These are phyloP conservation scores for Sandelia bainsii DNA, from an alignment of 2,797 vertebrate genomes.

Conservation along the genomic window DNA sequence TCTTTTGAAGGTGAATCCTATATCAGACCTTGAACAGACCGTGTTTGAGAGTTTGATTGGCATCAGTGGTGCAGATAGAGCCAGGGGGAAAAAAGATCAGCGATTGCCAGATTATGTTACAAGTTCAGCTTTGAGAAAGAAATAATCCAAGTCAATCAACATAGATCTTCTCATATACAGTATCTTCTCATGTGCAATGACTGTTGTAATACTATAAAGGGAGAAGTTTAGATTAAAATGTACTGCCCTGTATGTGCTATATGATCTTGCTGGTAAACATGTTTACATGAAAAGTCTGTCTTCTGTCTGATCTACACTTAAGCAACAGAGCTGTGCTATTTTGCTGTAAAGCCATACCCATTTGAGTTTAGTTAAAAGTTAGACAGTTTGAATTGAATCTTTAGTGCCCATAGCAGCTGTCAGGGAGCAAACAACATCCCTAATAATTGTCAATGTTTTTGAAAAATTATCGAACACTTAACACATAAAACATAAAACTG, in stretches of 20 bases:
- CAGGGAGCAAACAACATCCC: slow-evolving; percentile 31
- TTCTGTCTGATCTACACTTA: slow-evolving; percentile 6
- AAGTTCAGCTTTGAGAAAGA: slow-evolving; percentile 11
- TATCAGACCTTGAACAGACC: slow-evolving; percentile 31
- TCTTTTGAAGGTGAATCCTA: slow-evolving; percentile 26
- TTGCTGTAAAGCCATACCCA: slow-evolving; percentile 32
- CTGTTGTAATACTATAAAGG: slow-evolving; percentile 22
- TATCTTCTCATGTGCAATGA: background rate
- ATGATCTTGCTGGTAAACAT: background rate
- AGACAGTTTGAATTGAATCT: slow-evolving; percentile 31
- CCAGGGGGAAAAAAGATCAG: background rate
- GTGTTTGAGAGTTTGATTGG: slow-evolving; percentile 43
- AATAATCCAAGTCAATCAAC: background rate
- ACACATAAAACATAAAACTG: slow-evolving; percentile 22
- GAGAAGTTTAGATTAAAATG: background rate
- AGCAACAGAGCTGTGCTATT: slow-evolving; percentile 18
- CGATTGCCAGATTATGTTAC: background rate
- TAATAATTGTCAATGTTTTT: slow-evolving; percentile 29
- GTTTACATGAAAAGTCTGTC: slow-evolving; percentile 9
- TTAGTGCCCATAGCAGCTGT: slow-evolving; percentile 10
- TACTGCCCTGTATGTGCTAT: background rate
- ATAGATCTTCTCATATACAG: background rate
- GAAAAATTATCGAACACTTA: slow-evolving; percentile 19
- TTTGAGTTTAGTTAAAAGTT: slow-evolving; percentile 37
- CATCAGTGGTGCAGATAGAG: slow-evolving; percentile 23